Evolutionary conservation across 2,797 vertebrate genomes (phyloP).

Genomic region (Platyrinchus mystaceus): DNA sequence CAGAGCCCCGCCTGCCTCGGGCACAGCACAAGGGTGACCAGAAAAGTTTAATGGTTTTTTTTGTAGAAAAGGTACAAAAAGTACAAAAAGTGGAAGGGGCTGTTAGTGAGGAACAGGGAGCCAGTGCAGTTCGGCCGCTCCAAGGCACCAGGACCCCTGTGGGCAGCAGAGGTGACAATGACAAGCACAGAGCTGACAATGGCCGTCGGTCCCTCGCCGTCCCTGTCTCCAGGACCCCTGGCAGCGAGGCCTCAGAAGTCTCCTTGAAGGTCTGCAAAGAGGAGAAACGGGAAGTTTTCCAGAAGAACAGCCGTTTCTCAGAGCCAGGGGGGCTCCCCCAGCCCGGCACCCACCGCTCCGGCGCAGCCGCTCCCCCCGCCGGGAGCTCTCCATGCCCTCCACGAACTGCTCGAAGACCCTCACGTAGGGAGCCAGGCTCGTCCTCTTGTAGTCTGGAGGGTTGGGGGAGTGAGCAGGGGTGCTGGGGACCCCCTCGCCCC

Average conservation of each 20-base stretch:
- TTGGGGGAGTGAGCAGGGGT: background rate
- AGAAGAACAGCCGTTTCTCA: background rate
- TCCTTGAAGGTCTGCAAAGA: background rate
- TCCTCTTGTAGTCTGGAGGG: slow-evolving; percentile 88
- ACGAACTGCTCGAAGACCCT: slow-evolving; percentile 89
- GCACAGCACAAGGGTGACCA: fast-evolving
- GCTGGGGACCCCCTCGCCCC: background rate
- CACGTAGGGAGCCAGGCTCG: slow-evolving; percentile 88
- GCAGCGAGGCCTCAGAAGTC: background rate
- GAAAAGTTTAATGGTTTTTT: background rate
- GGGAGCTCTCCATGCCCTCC: slow-evolving; percentile 81
- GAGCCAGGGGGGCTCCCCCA: background rate
- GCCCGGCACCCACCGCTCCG: slow-evolving; percentile 81
- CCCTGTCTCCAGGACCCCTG: fast-evolving
- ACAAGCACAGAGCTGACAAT: background rate
- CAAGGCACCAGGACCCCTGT: background rate
- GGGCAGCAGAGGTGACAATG: fast-evolving
- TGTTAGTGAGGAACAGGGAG: fast-evolving
- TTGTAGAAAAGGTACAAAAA: background rate
- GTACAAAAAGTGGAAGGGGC: background rate
- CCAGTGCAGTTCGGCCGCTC: fast-evolving
- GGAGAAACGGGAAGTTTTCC: fast-evolving
- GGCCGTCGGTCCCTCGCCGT: fast-evolving
- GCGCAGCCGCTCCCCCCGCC: slow-evolving; percentile 84
- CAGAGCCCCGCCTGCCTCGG: fast-evolving